These are phyloP conservation scores for Virgularia gustaviana DNA, from an alignment of 92 coral and sea anemone species.

Conservation along the genomic window DNA sequence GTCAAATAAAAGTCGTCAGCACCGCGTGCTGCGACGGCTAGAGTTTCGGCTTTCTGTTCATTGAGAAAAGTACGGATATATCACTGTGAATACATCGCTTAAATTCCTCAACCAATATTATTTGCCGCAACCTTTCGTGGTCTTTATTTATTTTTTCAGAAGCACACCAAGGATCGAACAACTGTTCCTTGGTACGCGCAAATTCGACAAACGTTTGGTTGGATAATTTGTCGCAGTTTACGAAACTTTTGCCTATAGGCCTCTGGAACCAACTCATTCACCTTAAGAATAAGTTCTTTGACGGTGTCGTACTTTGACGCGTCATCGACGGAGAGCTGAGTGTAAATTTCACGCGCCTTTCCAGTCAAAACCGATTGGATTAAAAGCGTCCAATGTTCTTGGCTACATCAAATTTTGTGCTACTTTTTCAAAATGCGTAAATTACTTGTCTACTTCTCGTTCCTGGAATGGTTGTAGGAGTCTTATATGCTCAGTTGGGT, in stretches of 20 bases:
- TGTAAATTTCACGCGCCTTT: slow-evolving; percentile 51
- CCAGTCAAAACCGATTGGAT: slow-evolving; percentile 31
- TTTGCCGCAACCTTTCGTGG: slow-evolving; percentile 43
- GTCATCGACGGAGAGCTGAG: slow-evolving; percentile 44
- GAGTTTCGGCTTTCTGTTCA: slow-evolving; percentile 49
- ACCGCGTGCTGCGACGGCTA: slow-evolving; percentile 45
- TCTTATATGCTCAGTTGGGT: too few species aligned
- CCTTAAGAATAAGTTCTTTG: slow-evolving; percentile 41
- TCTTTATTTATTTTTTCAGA: slow-evolving; percentile 37
- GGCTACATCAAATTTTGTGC: slow-evolving; percentile 44
- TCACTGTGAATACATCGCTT: slow-evolving; percentile 47
- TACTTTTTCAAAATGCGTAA: slow-evolving; percentile 49
- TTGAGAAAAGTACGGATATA: slow-evolving; percentile 31
- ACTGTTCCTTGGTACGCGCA: slow-evolving; percentile 36
- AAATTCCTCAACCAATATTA: slow-evolving; percentile 52
- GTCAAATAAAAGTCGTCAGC: slow-evolving; percentile 54
- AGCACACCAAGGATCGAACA: slow-evolving; percentile 58
- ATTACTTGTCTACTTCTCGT: slow-evolving; percentile 45
- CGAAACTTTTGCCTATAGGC: slow-evolving; percentile 59
- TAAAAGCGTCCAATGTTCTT: slow-evolving; percentile 35
- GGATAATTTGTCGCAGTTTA: slow-evolving; percentile 11
- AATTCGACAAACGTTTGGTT: slow-evolving; percentile 48
- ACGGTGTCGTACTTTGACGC: slow-evolving; percentile 45
- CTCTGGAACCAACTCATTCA: slow-evolving; percentile 48
- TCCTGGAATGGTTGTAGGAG: slow-evolving; percentile 52